These are phyloP conservation scores for Dissostichus mawsoni DNA, from an alignment of 2,113 vertebrate species.

Conservation along the genomic window DNA sequence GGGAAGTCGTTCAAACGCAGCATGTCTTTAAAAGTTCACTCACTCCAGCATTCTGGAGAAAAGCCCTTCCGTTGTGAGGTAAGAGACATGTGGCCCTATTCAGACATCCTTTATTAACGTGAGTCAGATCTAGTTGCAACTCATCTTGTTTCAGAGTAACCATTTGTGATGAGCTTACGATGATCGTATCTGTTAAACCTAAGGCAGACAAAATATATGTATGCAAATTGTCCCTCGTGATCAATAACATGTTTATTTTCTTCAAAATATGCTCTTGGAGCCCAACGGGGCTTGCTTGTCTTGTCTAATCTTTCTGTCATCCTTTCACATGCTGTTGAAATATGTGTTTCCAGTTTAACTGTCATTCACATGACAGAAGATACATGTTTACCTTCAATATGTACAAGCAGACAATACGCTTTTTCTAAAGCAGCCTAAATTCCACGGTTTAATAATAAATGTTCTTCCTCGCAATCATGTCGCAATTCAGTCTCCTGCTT, in stretches of 20 bases:
- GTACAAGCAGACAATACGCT: not conserved
- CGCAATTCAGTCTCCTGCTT: not conserved
- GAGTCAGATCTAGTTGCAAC: not conserved
- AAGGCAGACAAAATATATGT: not conserved
- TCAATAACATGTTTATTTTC: not conserved
- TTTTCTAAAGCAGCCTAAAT: constrained; percentile 3
- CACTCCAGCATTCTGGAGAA: constrained; percentile 97
- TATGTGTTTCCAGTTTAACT: not conserved
- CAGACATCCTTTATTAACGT: too few species aligned
- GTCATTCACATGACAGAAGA: not conserved
- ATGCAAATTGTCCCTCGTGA: not conserved
- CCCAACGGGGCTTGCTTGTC: not conserved
- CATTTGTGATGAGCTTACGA: too few species aligned
- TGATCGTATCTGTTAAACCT: not conserved
- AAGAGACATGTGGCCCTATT: constrained; percentile 50
- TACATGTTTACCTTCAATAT: not conserved
- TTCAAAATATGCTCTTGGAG: too few species aligned
- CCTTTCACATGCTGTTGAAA: not conserved
- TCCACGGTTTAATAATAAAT: not conserved
- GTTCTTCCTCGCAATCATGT: not conserved
- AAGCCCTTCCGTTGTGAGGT: constrained; percentile 99
- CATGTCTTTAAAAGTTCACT: constrained; percentile 99
- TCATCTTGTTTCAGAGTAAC: too few species aligned
- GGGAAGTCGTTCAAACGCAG: constrained; percentile 99
- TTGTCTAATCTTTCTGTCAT: not conserved